Conservation (phyloP, 2,888 invertebrate genomes). For the Torymus auratus region DNA sequence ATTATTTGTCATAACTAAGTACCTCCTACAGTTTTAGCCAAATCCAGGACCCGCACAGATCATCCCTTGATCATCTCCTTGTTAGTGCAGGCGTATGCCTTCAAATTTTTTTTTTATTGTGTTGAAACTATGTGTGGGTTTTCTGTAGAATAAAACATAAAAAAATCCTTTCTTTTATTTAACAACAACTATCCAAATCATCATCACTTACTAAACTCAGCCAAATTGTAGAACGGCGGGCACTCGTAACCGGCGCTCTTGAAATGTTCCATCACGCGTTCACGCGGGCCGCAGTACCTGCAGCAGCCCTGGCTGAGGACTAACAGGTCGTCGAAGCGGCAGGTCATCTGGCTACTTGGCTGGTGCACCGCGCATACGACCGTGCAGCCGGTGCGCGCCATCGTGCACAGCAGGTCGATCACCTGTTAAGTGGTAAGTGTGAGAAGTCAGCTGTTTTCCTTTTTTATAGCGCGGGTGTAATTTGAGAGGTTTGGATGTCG, state of each 20-base stretch:
- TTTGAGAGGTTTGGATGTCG: too few relatives aligned
- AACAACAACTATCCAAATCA: neutral
- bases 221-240: conserved; percentile 88
- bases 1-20: too few relatives aligned
- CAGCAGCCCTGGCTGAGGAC: conserved; percentile 83
- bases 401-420: conserved; percentile 80
- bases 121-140: too few relatives aligned
- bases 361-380: conserved; percentile 89
- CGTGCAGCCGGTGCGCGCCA: conserved; percentile 83
- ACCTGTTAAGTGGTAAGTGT: conserved; percentile 70
- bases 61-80: too few relatives aligned
- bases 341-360: conserved; percentile 86
- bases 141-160: neutral
- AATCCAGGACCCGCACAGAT: too few relatives aligned
- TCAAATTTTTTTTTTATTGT: too few relatives aligned
- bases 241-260: conserved; percentile 81
- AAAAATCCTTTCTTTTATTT: neutral
- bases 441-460: too few relatives aligned
- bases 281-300: conserved; percentile 83
- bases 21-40: too few relatives aligned
- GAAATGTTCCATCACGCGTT: conserved; percentile 81
- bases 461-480: too few relatives aligned
- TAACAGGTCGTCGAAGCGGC: conserved; percentile 85
- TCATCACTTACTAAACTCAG: conserved; percentile 82
- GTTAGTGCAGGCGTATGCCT: too few relatives aligned